Conservation (phyloP, 2,888 invertebrate species). For the Chrysolina haemoptera region DNA sequence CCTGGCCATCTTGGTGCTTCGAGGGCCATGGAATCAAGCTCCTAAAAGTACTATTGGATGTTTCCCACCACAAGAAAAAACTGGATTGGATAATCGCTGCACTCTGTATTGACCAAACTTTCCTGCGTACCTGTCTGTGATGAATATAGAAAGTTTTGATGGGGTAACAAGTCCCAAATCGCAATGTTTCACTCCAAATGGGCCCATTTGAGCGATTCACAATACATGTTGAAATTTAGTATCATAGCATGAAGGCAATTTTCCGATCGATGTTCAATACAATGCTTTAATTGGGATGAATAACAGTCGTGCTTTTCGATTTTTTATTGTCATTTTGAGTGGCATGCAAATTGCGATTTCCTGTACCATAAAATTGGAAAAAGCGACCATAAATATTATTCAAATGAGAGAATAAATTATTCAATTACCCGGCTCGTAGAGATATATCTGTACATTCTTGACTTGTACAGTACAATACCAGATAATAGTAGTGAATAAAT, state of each 20-base stretch:
- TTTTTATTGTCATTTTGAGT: constrained; percentile 44
- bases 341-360: constrained; percentile 55
- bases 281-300: constrained; percentile 46
- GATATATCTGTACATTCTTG: constrained; percentile 55
- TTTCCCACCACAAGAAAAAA: too few relatives aligned
- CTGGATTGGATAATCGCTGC: too few relatives aligned
- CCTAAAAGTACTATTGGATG: too few relatives aligned
- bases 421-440: constrained; percentile 53
- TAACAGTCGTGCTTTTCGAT: constrained; percentile 36
- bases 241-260: constrained; percentile 34
- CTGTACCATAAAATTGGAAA: constrained; percentile 52
- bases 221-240: constrained; percentile 28
- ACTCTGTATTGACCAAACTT: too few relatives aligned
- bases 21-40: too few relatives aligned
- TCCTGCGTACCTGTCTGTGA: too few relatives aligned
- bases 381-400: constrained; percentile 56
- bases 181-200: background rate
- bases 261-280: constrained; percentile 34
- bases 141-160: background rate
- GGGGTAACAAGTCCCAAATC: background rate
- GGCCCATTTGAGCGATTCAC: constrained; percentile 26
- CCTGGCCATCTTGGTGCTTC: too few relatives aligned
- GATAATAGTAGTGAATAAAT: constrained; percentile 51
- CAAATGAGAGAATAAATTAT: constrained; percentile 60
- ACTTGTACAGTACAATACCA: constrained; percentile 50